Evolutionary conservation across 2,888 invertebrate species (phyloP), one percentile per base, ranked within the genome.

Genomic region (Hermodice carunculata): DNA sequence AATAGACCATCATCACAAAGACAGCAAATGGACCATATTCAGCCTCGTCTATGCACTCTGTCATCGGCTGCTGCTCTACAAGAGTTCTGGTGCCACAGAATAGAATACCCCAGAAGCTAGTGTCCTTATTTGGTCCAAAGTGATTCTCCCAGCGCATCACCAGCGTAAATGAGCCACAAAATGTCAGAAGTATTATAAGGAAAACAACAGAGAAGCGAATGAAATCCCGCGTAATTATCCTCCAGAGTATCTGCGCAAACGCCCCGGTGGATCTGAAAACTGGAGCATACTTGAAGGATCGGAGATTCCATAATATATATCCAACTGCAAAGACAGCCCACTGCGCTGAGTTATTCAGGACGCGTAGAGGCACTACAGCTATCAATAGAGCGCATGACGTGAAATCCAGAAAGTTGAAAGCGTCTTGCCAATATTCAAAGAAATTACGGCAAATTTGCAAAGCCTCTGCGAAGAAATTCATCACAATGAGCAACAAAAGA

Each of bases 251-350:
- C 67, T 81, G 80, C 8, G 78, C 75, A 53, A 79, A 79, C 3
- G 78, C 80, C 40, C 80, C 79, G 2, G 79, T 81, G 65, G 79
- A 81, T 80, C 80, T 78, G 65, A 80, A 80, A n/a, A 81, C 76
- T 29, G 80, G 76, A 1, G 80, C 78, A 63, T 76, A 81, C 63
- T 81, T 80, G 65, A 81, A 81, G 14, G 81, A 73, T 19, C 80
- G 59, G 3, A 81, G 67, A 0, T 75, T 76, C 78, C 78, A 79
- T 22, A 79, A 64, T 3, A 81, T 64, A 57, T 76, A 81, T 5
- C 78, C 80, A 17, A 79, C 62, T 1, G 80, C 77, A 61, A 76
- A 79, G 28, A 79, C 75, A 17, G 67, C 67, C 81, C 81, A 81
- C 61, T 81, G 80, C 22, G 76, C 77, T 29, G 54, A 56, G 14